Evolutionary conservation across 2,797 vertebrate genomes (phyloP).

Genomic region (Synanceia verrucosa): DNA sequence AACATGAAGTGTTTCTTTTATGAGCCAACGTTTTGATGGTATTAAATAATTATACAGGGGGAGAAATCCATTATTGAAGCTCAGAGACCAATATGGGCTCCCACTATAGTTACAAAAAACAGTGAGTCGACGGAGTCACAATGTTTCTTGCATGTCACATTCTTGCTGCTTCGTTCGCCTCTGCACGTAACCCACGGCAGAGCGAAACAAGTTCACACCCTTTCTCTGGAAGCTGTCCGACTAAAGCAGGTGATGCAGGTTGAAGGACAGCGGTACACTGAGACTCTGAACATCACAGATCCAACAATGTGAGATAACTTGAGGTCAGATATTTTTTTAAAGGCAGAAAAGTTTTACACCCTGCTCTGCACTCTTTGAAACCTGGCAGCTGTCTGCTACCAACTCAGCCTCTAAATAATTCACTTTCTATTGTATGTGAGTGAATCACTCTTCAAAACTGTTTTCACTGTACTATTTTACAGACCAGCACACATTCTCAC

Average conservation of each 20-base stretch:
- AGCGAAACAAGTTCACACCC: not conserved
- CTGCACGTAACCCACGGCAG: slow-evolving; percentile 1
- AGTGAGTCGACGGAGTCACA: not conserved
- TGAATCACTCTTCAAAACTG: not conserved
- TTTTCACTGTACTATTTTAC: not conserved
- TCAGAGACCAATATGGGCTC: not conserved
- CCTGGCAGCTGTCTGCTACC: not conserved
- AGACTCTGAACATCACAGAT: slow-evolving; percentile 22
- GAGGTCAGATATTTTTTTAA: slow-evolving; percentile 40
- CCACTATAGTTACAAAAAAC: not conserved
- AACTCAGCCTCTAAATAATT: slow-evolving; percentile 37
- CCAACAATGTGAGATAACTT: slow-evolving; percentile 17
- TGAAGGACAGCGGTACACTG: slow-evolving; percentile 44
- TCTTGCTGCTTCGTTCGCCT: not conserved
- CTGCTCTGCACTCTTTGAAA: slow-evolving; percentile 13
- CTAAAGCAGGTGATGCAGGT: slow-evolving; percentile 32
- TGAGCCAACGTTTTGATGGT: not conserved
- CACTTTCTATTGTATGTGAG: slow-evolving; percentile 1
- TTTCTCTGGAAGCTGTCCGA: slow-evolving; percentile 21
- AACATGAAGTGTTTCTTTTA: not conserved
- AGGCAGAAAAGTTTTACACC: slow-evolving; percentile 29
- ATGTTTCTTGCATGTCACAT: not conserved
- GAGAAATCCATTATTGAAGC: not conserved
- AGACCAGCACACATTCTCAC: not conserved
- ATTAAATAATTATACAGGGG: not conserved